Evolutionary conservation across 2,888 invertebrate genomes (phyloP).

Genomic region (Anthrax anthrax): DNA sequence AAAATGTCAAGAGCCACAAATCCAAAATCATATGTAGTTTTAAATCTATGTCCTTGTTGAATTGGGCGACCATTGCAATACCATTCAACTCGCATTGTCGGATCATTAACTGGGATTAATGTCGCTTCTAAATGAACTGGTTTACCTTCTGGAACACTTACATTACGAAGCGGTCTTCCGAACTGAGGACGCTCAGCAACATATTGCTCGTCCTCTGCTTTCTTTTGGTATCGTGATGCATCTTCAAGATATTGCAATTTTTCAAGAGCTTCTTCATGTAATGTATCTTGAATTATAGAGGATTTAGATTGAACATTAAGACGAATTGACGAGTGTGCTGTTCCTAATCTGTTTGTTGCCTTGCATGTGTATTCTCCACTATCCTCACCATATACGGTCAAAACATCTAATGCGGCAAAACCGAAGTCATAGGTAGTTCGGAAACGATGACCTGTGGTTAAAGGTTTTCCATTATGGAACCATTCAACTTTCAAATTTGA

Average conservation of each 20-base stretch:
- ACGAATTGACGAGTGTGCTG: slow-evolving; percentile 66
- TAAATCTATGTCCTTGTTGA: slow-evolving; percentile 86
- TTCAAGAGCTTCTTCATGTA: slow-evolving; percentile 82
- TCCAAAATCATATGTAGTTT: slow-evolving; percentile 93
- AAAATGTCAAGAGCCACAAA: slow-evolving; percentile 92
- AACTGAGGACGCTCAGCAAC: slow-evolving; percentile 79
- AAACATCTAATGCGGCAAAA: slow-evolving; percentile 88
- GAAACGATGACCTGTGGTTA: slow-evolving; percentile 79
- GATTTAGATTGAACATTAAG: slow-evolving; percentile 70
- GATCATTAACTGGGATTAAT: slow-evolving; percentile 92
- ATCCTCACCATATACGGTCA: slow-evolving; percentile 87
- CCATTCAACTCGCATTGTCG: slow-evolving; percentile 98
- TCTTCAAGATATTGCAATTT: slow-evolving; percentile 89
- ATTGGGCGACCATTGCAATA: slow-evolving; percentile 89
- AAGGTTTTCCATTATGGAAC: slow-evolving; percentile 84
- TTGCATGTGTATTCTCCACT: slow-evolving; percentile 83
- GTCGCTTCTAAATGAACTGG: slow-evolving; percentile 89
- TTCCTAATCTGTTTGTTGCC: slow-evolving; percentile 73
- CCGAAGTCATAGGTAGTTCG: slow-evolving; percentile 93
- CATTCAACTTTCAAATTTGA: slow-evolving; percentile 79
- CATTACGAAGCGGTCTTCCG: slow-evolving; percentile 74
- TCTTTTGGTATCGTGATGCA: slow-evolving; percentile 59
- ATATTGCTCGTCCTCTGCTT: slow-evolving; percentile 56
- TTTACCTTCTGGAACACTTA: slow-evolving; percentile 70
- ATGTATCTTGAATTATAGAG: slow-evolving; percentile 75